A percentile compares a stretch with the other conserved stretches of the same genome.
Evolutionary conservation across 2,888 invertebrate species (phyloP).

Genomic region (Adelognathus sp.): DNA sequence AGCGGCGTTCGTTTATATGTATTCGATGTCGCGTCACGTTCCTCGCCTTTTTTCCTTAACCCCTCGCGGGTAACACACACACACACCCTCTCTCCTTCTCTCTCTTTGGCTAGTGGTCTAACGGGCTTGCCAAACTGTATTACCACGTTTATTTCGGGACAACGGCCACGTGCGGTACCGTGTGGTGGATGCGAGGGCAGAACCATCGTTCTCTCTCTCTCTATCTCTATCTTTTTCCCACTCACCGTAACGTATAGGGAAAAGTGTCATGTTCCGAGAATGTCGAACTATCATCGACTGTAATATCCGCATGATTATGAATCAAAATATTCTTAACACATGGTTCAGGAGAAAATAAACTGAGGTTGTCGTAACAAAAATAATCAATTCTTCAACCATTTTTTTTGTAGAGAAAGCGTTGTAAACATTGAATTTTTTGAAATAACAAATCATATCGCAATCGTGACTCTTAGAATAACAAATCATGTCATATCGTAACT

Average conservation of each 20-base stretch:
- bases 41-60: conserved; percentile 32
- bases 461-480: too few relatives aligned
- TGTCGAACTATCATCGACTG: conserved; percentile 28
- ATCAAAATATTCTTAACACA: too few relatives aligned
- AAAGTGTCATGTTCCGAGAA: conserved; percentile 29
- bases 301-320: too few relatives aligned
- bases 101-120: conserved; percentile 66
- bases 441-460: too few relatives aligned
- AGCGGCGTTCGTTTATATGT: conserved; percentile 37
- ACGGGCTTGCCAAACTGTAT: conserved; percentile 75
- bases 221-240: too few relatives aligned
- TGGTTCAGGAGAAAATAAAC: too few relatives aligned
- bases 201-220: conserved; percentile 18
- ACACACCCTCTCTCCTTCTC: too few relatives aligned
- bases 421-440: too few relatives aligned
- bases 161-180: conserved; percentile 75
- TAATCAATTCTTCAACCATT: too few relatives aligned
- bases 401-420: too few relatives aligned
- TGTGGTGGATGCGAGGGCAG: conserved; percentile 66
- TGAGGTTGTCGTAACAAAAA: too few relatives aligned
- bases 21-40: conserved; percentile 54
- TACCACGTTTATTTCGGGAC: conserved; percentile 75
- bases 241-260: conserved; percentile 54
- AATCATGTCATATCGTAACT: too few relatives aligned
- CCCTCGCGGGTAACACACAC: conserved; percentile 38